These are phyloP conservation scores for Notechis scutatus DNA, from an alignment of 2,113 vertebrate species.

Conservation along the genomic window DNA sequence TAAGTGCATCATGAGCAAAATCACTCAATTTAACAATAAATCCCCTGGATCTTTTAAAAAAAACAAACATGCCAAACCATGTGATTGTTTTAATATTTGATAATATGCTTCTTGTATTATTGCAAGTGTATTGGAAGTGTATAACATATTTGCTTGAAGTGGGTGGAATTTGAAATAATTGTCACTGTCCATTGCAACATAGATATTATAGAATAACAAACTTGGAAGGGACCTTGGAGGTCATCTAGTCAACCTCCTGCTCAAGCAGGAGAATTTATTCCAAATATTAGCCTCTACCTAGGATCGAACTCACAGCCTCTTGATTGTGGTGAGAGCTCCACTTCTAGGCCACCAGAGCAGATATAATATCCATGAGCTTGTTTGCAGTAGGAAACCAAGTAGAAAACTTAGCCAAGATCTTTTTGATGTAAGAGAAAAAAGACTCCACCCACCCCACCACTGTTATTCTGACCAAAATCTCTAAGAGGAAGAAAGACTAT, in stretches of 20 bases:
- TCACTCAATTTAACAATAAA: background rate
- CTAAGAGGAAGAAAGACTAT: background rate
- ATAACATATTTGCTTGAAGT: background rate
- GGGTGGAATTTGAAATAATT: background rate
- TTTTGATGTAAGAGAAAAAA: background rate
- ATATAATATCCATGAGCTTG: background rate
- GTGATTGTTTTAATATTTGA: background rate
- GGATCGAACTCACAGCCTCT: no score
- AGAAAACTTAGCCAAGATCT: background rate
- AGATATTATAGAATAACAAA: no score
- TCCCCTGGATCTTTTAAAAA: background rate
- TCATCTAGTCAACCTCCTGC: no score
- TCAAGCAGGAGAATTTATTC: no score
- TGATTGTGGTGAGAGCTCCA: no score
- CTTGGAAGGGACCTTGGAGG: no score
- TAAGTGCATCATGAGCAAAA: constrained; percentile 66
- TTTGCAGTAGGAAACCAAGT: background rate
- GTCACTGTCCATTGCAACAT: background rate
- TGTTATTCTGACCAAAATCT: background rate
- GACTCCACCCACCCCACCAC: background rate
- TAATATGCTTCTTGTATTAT: background rate
- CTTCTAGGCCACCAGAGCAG: no score
- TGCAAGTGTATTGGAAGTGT: background rate
- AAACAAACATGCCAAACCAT: background rate
- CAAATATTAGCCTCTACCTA: no score